Base-by-base conservation (phyloP, 2,113 vertebrate species). In the Pampusana beccarii region DNA sequence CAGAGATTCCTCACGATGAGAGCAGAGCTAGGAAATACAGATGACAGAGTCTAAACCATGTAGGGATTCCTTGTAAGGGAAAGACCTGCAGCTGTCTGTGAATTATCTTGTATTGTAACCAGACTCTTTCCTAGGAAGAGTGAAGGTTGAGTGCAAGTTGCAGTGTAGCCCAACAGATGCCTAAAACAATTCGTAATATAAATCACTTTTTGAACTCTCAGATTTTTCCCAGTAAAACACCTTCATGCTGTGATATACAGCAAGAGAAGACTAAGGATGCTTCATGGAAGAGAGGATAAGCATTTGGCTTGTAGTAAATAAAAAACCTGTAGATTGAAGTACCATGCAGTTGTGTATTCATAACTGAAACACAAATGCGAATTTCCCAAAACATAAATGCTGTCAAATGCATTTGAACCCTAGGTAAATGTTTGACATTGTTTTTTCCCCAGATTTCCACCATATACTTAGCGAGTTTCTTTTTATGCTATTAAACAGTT, bases 31-130 rank as follows among this genome's bases (percentile, higher is more conserved):
- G 33, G 54, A 93, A 84, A 64, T 71, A 34, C 0, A 1, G 42
- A 60, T 90, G 66, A 42, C 62, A 83, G 33, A 93, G 29, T 61
- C 18, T 86, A 74, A 89, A 64, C 29, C 77, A 25, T 18, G 34
- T 72, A 40, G 42, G 21, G 20, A 92, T 95, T 93, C 86, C 93
- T 92, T 96, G 50, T 91, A 94, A 96, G 90, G 94, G 65, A 89
- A 88, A 78, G 64, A 92, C 78, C 81, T 75, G n/a, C 11, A 79
- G 46, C 67, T 87, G 36, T 83, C 29, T 86, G 36, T 89, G 84
- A 83, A 84, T 81, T 40, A 17, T 54, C 28, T 92, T 10, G 4
- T 67, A 67, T 82, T 34, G 57, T 90, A 94, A 93, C 33, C 53
- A 80, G 40, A 58, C 36, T 14, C 61, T 61, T 88, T 86, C 75